A percentile compares a stretch with the other conserved stretches of the same genome.
These are phyloP conservation scores for Thamnaconus septentrionalis DNA, from an alignment of 2,113 vertebrate genomes.

Conservation along the genomic window DNA sequence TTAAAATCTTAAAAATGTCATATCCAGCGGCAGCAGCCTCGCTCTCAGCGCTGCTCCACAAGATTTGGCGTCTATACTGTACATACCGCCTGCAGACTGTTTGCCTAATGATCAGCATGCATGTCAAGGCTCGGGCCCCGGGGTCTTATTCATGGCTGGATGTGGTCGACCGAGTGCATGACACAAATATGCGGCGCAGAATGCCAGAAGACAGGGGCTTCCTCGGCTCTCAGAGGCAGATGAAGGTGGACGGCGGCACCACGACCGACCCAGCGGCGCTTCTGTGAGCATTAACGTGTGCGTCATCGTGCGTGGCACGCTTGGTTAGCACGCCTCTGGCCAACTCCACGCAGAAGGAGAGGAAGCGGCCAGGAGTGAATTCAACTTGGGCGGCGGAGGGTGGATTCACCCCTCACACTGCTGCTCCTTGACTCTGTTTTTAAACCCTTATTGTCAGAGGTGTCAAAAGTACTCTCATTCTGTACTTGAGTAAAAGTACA, in stretches of 20 bases:
- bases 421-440: conserved; percentile 1
- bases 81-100: background rate
- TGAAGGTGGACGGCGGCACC: conserved; percentile 18
- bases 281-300: conserved; percentile 19
- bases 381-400: conserved; percentile 7
- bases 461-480: too few species aligned
- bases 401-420: conserved; percentile 12
- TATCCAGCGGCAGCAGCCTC: background rate
- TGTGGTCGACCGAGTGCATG: conserved; percentile 32
- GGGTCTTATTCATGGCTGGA: conserved; percentile 17
- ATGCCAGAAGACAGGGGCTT: conserved; percentile 52
- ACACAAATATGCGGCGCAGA: conserved; percentile 48
- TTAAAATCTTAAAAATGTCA: too few species aligned
- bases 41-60: background rate
- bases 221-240: conserved; percentile 11
- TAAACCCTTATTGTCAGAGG: background rate
- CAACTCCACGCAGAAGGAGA: conserved; percentile 24
- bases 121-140: conserved; percentile 24
- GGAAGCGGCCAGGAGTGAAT: conserved; percentile 24
- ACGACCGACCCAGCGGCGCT: conserved; percentile 10
- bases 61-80: background rate
- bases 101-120: conserved; percentile 25
- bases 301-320: conserved; percentile 21
- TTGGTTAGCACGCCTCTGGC: conserved; percentile 20
- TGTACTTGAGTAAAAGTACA: too few species aligned